Percentiles rank a stretch among this genome's conserved stretches.
Conservation (phyloP, 2,113 vertebrate genomes). For the Lampris incognitus region DNA sequence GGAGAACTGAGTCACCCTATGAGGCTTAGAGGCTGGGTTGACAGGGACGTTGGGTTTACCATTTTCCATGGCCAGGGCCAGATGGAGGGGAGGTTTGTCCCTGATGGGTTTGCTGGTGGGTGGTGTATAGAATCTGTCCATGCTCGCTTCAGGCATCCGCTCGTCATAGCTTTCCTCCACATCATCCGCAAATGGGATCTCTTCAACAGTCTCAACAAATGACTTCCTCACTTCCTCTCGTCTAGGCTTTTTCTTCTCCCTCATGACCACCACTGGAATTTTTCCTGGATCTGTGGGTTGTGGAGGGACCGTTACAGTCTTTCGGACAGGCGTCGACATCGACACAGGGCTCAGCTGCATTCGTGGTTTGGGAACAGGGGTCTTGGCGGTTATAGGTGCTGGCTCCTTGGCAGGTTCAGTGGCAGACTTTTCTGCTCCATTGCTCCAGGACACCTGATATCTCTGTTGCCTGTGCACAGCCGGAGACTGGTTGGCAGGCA, state of each 20-base stretch:
- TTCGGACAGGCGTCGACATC: constrained; percentile 62
- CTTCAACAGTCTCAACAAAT: constrained; percentile 94
- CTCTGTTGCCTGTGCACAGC: constrained; percentile 86
- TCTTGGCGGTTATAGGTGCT: constrained; percentile 34
- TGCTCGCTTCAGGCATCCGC: constrained; percentile 85
- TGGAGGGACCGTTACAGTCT: constrained; percentile 31
- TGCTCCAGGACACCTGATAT: constrained; percentile 82
- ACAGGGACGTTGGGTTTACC: constrained; percentile 82
- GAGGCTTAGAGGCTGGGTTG: constrained; percentile 64
- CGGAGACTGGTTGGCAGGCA: constrained; percentile 91
- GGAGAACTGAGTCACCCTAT: constrained; percentile 84
- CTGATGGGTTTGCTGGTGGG: constrained; percentile 83
- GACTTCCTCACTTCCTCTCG: constrained; percentile 87
- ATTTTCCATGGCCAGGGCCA: constrained; percentile 86
- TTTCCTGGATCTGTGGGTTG: constrained; percentile 31
- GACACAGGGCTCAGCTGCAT: constrained; percentile 63
- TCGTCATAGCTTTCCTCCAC: constrained; percentile 94
- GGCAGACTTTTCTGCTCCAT: constrained; percentile 61
- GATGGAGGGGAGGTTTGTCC: constrained; percentile 74
- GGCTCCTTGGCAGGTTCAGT: constrained; percentile 56
- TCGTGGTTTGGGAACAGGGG: constrained; percentile 63
- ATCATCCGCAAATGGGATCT: constrained; percentile 97
- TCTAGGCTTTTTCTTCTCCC: constrained; percentile 77
- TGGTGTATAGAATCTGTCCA: constrained; percentile 88
- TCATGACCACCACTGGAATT: constrained; percentile 69